Evolutionary conservation across 2,797 vertebrate species (phyloP), one percentile per base, ranked within the genome.

Genomic region (Bryconaethiops microstoma): DNA sequence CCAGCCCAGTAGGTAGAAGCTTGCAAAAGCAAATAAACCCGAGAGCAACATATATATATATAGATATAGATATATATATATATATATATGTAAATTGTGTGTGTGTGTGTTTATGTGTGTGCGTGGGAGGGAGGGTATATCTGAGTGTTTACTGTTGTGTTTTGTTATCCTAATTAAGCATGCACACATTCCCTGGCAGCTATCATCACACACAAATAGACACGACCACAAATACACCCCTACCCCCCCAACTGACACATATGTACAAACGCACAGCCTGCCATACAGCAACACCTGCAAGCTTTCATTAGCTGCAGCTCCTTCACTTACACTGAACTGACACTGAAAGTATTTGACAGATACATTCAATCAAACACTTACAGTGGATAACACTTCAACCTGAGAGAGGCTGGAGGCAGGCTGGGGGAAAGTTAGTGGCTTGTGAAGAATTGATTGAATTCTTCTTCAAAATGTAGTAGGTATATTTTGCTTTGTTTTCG

Each of bases 251-350:
- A 91, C 89, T 91, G 88, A 90, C 89, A 80, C 82, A 84, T 63
- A 79, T 81, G 81, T 76, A 71, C 29, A 77, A 82, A 85, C 8
- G 57, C 73, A 45, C 64, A 79, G 76, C 52, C 35, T 62, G 60
- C 60, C 74, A 76, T 25, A 50, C 83, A 79, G 78, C 87, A 84
- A 86, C 93, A 95, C 92, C 93, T 94, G 93, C 89, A 84, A 91
- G 91, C 90, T 92, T 90, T 94, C 93, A 94, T 90, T 88, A 83
- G 71, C 88, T 86, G 80, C 85, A 23, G 16, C 39, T 42, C 60
- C 92, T 91, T 87, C 88, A 91, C 84, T 91, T 86, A 87, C 87
- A 87, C 90, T 91, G 91, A 92, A 91, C 90, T 93, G 91, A 91
- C 76, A 75, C 40, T 42, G 76, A 87, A 93, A 90, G 87, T 90